Percentiles rank a stretch among this genome's conserved stretches.
Conservation (phyloP, 2,888 invertebrate genomes). For the Stomorhina lunata region DNA sequence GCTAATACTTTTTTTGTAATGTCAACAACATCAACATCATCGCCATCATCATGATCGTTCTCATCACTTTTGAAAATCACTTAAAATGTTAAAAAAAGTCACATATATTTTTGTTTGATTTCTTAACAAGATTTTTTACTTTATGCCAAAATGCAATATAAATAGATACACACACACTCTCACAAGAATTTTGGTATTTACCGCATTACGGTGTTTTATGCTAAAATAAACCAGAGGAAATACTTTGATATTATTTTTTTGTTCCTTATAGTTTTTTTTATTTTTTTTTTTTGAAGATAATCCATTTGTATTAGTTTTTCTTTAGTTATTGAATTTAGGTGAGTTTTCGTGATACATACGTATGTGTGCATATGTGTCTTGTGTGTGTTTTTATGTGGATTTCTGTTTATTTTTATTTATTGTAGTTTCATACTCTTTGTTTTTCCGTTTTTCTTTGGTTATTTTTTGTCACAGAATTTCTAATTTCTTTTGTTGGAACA, state of each 20-base stretch:
- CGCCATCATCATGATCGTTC: conserved; percentile 23
- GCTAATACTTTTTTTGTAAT: conserved; percentile 32
- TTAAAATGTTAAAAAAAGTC: conserved; percentile 26
- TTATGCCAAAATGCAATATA: conserved; percentile 22
- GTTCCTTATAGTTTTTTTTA: conserved; percentile 25
- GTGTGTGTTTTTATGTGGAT: not conserved
- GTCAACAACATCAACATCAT: conserved; percentile 47
- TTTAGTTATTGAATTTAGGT: conserved; percentile 21
- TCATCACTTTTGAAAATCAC: conserved; percentile 43
- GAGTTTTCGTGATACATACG: not conserved
- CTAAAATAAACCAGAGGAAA: conserved; percentile 36
- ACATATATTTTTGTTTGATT: conserved; percentile 2
- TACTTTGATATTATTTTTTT: conserved; percentile 20
- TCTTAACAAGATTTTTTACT: conserved; percentile 53
- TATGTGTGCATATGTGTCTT: not conserved
- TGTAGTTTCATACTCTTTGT: conserved; percentile 5
- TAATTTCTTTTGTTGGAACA: conserved; percentile 20
- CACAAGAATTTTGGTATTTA: conserved; percentile 16
- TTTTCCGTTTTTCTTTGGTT: not conserved
- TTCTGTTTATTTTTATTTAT: not conserved
- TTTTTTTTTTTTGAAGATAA: conserved; percentile 14
- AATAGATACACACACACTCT: not conserved
- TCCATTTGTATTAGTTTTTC: conserved; percentile 4
- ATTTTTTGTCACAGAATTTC: conserved; percentile 41
- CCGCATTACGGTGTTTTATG: conserved; percentile 61